Evolutionary conservation across 2,888 invertebrate species (phyloP).

Genomic region (Onchidella celtica): DNA sequence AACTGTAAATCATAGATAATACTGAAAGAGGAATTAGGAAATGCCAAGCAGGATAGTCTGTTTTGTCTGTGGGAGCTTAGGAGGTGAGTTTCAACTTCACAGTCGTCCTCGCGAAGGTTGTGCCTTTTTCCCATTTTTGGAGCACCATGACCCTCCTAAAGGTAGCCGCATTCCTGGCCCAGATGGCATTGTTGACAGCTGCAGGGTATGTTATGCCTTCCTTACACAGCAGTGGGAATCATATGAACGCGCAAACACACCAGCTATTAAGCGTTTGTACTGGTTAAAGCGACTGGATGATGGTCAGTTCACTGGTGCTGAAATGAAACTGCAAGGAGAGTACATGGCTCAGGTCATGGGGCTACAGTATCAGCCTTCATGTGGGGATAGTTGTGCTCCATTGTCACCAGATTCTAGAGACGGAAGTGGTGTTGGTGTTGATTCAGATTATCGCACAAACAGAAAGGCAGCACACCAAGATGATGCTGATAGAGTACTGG

Average conservation of each 20-base stretch:
- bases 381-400: conserved; percentile 54
- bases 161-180: conserved; percentile 82
- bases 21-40: not conserved
- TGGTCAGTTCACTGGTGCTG: conserved; percentile 87
- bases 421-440: conserved; percentile 25
- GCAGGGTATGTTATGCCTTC: conserved; percentile 92
- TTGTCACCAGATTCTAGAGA: conserved; percentile 52
- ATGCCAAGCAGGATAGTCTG: conserved; percentile 73
- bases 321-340: conserved; percentile 92
- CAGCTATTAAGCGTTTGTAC: conserved; percentile 92
- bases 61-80: conserved; percentile 79
- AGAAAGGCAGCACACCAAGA: conserved; percentile 16
- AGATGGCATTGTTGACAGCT: conserved; percentile 85
- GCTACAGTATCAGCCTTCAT: conserved; percentile 71
- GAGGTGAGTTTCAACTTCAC: conserved; percentile 67
- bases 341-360: conserved; percentile 93
- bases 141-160: conserved; percentile 91
- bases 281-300: conserved; percentile 96
- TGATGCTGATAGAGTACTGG: conserved; percentile 64
- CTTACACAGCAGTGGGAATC: conserved; percentile 95
- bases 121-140: conserved; percentile 94
- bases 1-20: no score
- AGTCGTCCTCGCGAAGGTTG: conserved; percentile 70
- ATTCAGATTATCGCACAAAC: conserved; percentile 1
- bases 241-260: conserved; percentile 91